phyloP scores from a whole-genome alignment of 2,113 vertebrate species.

The Daphoenositta chrysoptera region DNA sequence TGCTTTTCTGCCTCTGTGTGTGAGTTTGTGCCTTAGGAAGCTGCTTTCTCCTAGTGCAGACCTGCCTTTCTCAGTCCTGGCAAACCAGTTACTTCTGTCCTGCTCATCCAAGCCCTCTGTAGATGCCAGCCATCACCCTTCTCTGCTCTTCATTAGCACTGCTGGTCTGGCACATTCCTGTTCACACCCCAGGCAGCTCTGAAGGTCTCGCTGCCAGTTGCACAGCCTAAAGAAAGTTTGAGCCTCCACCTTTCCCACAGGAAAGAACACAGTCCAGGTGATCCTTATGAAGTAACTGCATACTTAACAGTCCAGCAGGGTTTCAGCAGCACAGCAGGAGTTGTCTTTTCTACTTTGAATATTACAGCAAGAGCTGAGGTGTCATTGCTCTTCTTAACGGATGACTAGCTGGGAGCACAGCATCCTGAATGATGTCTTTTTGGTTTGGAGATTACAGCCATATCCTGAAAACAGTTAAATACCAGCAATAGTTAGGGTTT shows the following conservation, averaged over 20 bases:
- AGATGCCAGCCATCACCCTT: not conserved
- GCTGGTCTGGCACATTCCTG: not conserved
- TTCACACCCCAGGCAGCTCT: rapidly evolving
- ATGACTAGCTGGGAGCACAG: not conserved
- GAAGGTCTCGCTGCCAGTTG: not conserved
- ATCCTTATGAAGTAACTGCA: not conserved
- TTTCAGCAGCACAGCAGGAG: not conserved
- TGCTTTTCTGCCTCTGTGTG: not conserved
- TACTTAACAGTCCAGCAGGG: not conserved
- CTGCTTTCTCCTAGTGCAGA: not conserved
- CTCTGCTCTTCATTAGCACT: not conserved
- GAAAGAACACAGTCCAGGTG: not conserved
- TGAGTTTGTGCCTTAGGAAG: not conserved
- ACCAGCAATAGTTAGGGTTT: not conserved
- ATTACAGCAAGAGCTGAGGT: not conserved
- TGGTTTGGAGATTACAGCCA: not conserved
- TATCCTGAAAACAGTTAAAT: not conserved
- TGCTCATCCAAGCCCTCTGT: not conserved
- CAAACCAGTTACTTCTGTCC: not conserved
- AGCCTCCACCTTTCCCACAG: not conserved
- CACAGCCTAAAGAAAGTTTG: not conserved
- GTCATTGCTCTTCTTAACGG: not conserved
- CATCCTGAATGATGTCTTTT: rapidly evolving
- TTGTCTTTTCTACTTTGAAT: not conserved
- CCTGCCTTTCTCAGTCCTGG: not conserved